Percentiles rank a stretch among this genome's conserved stretches.
Conservation (phyloP, 2,888 invertebrate species). For the Calameuta pallipes region DNA sequence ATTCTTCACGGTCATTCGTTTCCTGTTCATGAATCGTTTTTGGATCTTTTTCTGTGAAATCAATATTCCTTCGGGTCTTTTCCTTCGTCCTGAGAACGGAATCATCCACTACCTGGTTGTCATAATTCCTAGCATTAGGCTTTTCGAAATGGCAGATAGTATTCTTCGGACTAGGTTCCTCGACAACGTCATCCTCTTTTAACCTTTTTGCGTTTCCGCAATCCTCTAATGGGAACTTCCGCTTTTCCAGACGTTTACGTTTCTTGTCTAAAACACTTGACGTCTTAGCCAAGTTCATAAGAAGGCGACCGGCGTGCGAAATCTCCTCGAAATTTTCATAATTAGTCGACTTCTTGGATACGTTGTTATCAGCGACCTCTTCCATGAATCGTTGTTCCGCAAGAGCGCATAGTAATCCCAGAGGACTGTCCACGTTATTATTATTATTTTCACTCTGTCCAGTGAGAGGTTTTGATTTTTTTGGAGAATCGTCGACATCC, state of each 20-base stretch:
- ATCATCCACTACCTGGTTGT: slow-evolving; percentile 23
- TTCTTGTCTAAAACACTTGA: slow-evolving; percentile 1
- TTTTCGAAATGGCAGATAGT: slow-evolving; percentile 26
- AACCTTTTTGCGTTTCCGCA: slow-evolving; percentile 31
- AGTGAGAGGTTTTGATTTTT: slow-evolving; percentile 47
- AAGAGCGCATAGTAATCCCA: slow-evolving; percentile 83
- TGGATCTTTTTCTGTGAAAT: slow-evolving; percentile 28
- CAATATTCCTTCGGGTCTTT: slow-evolving; percentile 35
- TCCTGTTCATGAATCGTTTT: neutral
- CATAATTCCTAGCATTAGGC: slow-evolving; percentile 21
- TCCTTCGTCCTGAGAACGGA: slow-evolving; percentile 31
- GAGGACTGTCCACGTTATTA: slow-evolving; percentile 62
- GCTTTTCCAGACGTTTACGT: neutral
- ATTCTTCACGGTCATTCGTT: neutral
- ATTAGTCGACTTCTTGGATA: slow-evolving; percentile 32
- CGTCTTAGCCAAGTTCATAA: slow-evolving; percentile 46
- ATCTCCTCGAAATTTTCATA: slow-evolving; percentile 51
- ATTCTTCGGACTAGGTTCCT: slow-evolving; percentile 18
- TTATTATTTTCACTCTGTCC: slow-evolving; percentile 66
- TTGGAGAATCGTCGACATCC: slow-evolving; percentile 66
- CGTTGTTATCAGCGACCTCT: slow-evolving; percentile 71
- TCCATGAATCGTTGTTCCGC: slow-evolving; percentile 87
- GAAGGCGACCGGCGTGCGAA: slow-evolving; percentile 46
- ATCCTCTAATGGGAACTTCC: slow-evolving; percentile 9
- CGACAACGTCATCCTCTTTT: slow-evolving; percentile 17